Base-by-base conservation (phyloP, 2,797 vertebrate genomes). In the Botia almorhae region DNA sequence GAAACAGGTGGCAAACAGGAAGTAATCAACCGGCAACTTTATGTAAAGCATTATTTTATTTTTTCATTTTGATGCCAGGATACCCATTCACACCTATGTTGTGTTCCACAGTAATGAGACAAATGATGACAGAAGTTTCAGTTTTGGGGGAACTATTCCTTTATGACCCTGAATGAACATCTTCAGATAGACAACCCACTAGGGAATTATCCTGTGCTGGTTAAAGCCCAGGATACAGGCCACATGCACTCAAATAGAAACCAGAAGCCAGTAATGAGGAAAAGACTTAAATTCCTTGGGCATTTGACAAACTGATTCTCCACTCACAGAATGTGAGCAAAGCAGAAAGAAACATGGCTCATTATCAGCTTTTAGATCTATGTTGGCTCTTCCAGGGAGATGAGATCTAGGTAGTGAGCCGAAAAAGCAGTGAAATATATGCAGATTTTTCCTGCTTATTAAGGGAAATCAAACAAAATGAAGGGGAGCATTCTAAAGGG, bases 271-370 rank as follows among this genome's bases (percentile, higher is more conserved):
- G 93, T 93, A 93, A 94, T 94, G 93, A 55, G 61, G 94, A 93
- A 94, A 95, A 94, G 92, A 91, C 92, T 93, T 92, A 93, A 94
- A 94, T 94, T 95, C 93, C 92, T 95, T 92, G 92, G 94, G 92
- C 93, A 93, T 92, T 95, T 93, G 94, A 91, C 93, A 95, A 95
- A 95, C 93, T 92, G 93, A 94, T 95, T 94, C 92, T 92, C 93
- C 89, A 85, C 93, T 93, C 92, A 92, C 0, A 95, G 93, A 95
- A 75, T 94, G 16, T 64, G 36, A 48, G 60, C 46, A 72, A 65
- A 63, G 16, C 5, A 55, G 56, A 94, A 95, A 93, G 94, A 95
- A 95, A 94, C 93, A 94, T 93, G 90, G 93, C 76, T 53, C 46
- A 65, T 90, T 92, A 94, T 95, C 93, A 92, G 93, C 93, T 95